Conservation (phyloP, 1,140 invertebrate genomes). For the Hycleus phaleratus region DNA sequence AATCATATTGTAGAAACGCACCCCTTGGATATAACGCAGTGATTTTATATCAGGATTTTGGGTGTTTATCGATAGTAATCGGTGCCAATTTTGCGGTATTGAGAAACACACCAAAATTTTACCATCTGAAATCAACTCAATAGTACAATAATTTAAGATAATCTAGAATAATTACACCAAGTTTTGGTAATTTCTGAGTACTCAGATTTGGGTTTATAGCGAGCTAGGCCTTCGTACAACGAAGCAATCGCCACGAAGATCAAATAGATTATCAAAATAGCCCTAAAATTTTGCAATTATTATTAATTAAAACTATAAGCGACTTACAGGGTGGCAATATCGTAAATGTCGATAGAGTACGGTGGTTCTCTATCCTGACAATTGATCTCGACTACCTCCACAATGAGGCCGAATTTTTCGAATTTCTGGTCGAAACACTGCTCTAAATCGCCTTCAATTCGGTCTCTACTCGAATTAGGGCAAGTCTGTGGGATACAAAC, state of each 20-base stretch:
- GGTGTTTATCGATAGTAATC: background rate
- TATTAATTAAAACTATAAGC: background rate
- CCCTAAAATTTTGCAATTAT: background rate
- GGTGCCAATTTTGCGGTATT: background rate
- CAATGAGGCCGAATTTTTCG: background rate
- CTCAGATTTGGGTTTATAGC: background rate
- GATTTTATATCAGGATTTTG: slow-evolving; percentile 10
- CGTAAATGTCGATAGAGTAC: background rate
- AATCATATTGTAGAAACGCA: slow-evolving; percentile 28
- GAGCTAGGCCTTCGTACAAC: background rate
- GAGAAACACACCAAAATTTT: background rate
- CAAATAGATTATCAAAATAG: background rate
- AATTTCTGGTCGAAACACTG: background rate
- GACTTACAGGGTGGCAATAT: background rate
- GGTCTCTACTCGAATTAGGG: background rate
- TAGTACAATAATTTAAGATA: background rate
- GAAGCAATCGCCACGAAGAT: background rate
- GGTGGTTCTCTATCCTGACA: background rate
- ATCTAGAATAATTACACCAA: background rate
- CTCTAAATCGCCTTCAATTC: background rate
- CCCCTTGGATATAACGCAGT: slow-evolving; percentile 25
- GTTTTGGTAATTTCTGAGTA: background rate
- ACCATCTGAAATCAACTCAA: background rate
- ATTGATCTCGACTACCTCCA: background rate
- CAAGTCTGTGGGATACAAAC: background rate